phyloP scores from a whole-genome alignment of 2,113 vertebrate species.

The Tetrax tetrax region DNA sequence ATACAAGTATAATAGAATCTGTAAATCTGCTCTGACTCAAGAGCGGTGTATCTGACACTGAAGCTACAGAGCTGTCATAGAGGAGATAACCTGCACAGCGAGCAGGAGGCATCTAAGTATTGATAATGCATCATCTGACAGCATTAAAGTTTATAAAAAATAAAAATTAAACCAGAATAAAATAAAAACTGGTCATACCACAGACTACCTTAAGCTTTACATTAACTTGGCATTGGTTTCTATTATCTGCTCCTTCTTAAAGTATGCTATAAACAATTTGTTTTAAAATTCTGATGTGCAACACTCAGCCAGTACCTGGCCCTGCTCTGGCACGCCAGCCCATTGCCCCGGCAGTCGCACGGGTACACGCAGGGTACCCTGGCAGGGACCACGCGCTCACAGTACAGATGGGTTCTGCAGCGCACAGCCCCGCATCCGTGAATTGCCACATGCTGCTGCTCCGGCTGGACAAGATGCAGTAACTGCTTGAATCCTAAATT shows the following conservation, averaged over 20 bases:
- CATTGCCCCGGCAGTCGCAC: fast-evolving
- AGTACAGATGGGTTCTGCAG: background rate
- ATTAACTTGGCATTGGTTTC: background rate
- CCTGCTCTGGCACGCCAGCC: background rate
- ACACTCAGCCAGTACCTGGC: background rate
- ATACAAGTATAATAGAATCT: slow-evolving; percentile 81
- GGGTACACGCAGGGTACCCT: fast-evolving
- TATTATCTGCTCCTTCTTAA: slow-evolving; percentile 17
- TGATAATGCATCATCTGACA: slow-evolving; percentile 64
- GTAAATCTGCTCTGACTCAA: slow-evolving; percentile 77
- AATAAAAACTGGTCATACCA: slow-evolving; percentile 12
- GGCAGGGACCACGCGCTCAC: fast-evolving
- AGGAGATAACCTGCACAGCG: slow-evolving; percentile 60
- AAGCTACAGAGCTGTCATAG: slow-evolving; percentile 74
- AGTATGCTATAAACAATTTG: background rate
- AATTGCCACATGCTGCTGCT: background rate
- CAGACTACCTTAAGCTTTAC: slow-evolving; percentile 9
- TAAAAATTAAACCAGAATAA: slow-evolving; percentile 29
- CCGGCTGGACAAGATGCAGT: fast-evolving
- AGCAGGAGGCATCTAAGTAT: slow-evolving; percentile 37
- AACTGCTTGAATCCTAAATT: background rate
- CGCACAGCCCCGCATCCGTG: background rate
- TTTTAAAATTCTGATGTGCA: background rate
- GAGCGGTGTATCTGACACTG: slow-evolving; percentile 67
- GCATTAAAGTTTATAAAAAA: background rate